phyloP scores from a whole-genome alignment of 1,140 invertebrate genomes.

The Philotrypesis tridentata region DNA sequence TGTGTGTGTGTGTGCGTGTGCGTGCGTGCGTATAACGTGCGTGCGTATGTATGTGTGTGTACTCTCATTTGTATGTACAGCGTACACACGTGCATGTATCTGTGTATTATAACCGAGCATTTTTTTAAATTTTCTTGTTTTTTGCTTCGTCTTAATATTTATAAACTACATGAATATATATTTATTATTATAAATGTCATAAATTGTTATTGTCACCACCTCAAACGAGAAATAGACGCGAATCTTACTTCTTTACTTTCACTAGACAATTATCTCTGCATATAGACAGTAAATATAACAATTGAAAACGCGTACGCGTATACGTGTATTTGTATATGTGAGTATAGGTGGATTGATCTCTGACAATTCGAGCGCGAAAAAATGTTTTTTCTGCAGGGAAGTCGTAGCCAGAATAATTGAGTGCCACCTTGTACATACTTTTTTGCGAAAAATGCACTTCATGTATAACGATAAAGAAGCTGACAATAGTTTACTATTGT shows the following conservation, averaged over 20 bases:
- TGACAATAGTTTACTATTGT: no score
- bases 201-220: slow-evolving; percentile 64
- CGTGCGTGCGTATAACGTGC: slow-evolving; percentile 29
- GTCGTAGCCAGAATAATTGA: no score
- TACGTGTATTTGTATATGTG: slow-evolving; percentile 11
- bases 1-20: no score
- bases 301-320: slow-evolving; percentile 53
- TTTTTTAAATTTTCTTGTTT: slow-evolving; percentile 30
- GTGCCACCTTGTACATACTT: no score
- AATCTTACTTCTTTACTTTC: slow-evolving; percentile 22
- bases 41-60: neutral
- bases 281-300: slow-evolving; percentile 58
- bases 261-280: slow-evolving; percentile 21
- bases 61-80: no score
- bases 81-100: no score
- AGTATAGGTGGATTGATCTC: no score
- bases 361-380: no score
- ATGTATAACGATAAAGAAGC: no score
- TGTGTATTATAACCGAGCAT: slow-evolving; percentile 29
- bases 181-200: slow-evolving; percentile 50
- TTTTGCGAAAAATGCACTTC: no score
- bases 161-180: slow-evolving; percentile 49
- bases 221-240: slow-evolving; percentile 54
- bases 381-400: no score
- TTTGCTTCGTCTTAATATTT: slow-evolving; percentile 40